Percentiles rank a stretch among this genome's conserved stretches.
Evolutionary conservation across 2,797 vertebrate species (phyloP).

Genomic region (Anas bahamensis): DNA sequence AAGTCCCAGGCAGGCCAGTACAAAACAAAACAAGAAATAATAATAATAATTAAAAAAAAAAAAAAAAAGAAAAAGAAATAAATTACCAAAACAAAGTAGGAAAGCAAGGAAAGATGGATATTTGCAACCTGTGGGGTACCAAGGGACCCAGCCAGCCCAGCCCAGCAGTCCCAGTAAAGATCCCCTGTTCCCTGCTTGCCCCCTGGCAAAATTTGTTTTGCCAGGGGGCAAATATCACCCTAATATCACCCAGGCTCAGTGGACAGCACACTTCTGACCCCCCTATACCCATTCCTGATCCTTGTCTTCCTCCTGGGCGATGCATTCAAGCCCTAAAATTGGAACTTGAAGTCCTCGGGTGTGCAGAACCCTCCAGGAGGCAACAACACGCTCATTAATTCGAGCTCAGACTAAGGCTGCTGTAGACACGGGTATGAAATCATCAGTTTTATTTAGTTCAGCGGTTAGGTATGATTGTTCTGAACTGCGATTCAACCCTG

Average conservation of each 20-base stretch:
- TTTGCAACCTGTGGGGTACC: background rate
- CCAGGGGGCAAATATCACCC: background rate
- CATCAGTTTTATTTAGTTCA: background rate
- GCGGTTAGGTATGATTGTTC: conserved; percentile 8
- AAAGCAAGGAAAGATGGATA: background rate
- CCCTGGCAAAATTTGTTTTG: background rate
- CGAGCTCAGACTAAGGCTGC: background rate
- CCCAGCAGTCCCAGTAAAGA: background rate
- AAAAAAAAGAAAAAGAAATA: background rate
- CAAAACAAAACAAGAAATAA: background rate
- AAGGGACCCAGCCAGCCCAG: background rate
- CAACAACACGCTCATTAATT: background rate
- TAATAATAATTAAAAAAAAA: background rate
- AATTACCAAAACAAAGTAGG: rapidly evolving
- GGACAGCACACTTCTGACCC: background rate
- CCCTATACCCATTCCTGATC: background rate
- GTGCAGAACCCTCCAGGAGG: background rate
- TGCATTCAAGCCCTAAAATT: background rate
- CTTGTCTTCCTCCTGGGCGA: too few relatives aligned
- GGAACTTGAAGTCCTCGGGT: background rate
- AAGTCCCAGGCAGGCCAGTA: background rate
- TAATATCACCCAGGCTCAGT: background rate
- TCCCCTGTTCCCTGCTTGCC: too few relatives aligned
- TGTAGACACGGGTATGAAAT: background rate
- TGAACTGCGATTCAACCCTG: conserved; percentile 18